Evolutionary conservation across 2,888 invertebrate species (phyloP), one percentile per base, ranked within the genome.

Genomic region (Eristalinus aeneus): DNA sequence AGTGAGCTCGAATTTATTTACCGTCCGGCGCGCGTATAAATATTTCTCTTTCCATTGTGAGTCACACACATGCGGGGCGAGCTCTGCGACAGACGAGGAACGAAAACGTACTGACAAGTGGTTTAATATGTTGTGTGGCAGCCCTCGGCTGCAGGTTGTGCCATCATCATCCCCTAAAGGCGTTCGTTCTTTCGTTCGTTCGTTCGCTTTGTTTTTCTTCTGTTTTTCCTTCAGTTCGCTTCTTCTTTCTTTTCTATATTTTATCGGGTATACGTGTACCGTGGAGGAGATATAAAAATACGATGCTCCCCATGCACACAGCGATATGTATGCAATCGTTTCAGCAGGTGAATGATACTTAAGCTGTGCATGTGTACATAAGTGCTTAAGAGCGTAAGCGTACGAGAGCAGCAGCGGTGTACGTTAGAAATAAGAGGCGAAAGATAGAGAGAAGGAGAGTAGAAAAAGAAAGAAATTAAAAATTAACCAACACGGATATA

Each of bases 91-190:
- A 69, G 60, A 71, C 86, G 86, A 71, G 77, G 86, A 73, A 73
- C 82, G 73, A 82, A 76, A 82, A 82, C 73, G 74, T 78, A 86
- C 86, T 86, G 86, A 86, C 86, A 86, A 86, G 86, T 86, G 86
- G 82, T 82, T 64, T 82, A 80, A 68, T 76, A 58, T 60, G 73
- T 71, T 85, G 86, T 73, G 74, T 63, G 68, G 80, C 46, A 36
- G 60, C 67, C 53, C 53, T 60, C 20, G 27, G 54, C 61, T 39
- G 81, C 81, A 80, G 84, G 84, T 79, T 79, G 76, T 80, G 71
- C 46, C 46, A 46, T 85, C 85, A 80, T 86, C 86, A 86, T 86
- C 86, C 86, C 86, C 82, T 86, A 86, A 86, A 86, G 73, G 82
- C 73, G 73, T 82, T 81, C n/a, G n/a, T 78, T 34, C 75, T 8